Base-by-base conservation (phyloP, 2,888 invertebrate genomes). In the Hypsopygia costalis region DNA sequence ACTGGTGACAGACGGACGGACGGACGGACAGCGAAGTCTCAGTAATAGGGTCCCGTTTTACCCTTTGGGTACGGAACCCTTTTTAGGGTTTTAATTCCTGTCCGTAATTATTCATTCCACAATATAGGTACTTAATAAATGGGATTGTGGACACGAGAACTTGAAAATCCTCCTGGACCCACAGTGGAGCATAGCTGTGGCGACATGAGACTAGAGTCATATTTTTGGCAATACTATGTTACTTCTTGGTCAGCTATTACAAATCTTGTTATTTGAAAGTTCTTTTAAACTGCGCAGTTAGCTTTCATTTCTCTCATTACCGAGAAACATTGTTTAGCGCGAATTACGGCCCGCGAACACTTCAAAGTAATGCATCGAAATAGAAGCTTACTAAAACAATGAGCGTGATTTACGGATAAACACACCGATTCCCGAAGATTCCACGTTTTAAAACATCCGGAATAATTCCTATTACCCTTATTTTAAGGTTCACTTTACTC, bases 341-440 rank as follows among this genome's bases (percentile, higher is more conserved):
- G 70, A 72, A 75, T 66, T 62, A 64, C 62, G 50, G 44, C 58
- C 57, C 57, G 58, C 57, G 51, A 64, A 52, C 55, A 68, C 67
- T 86, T 85, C 79, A 68, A 72, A 52, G 76, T 76, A 82, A 81
- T 65, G 69, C 73, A 72, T 86, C 69, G 68, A 87, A 88, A 88
- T 88, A 87, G 86, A 85, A 81, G 72, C 78, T 74, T 75, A 70
- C 69, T 78, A 68, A 86, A 82, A 86, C 86, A 87, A 80, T 73
- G 82, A 68, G 69, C 85, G 87, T 86, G 88, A 83, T 86, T 79
- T 79, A 87, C 62, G 68, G 58, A 75, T 87, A 88, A 87, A 88
- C 87, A 88, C 53, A 71, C 58, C 66, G 56, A 62, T 64, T 69
- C 59, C 69, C 62, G 71, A 71, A 73, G 61, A 51, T 75, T 69